A percentile compares a stretch with the other conserved stretches of the same genome.
These are phyloP conservation scores for Aurelia aurita DNA, from an alignment of 30 jellyfish, hydroid and myxozoan genomes.

Conservation along the genomic window DNA sequence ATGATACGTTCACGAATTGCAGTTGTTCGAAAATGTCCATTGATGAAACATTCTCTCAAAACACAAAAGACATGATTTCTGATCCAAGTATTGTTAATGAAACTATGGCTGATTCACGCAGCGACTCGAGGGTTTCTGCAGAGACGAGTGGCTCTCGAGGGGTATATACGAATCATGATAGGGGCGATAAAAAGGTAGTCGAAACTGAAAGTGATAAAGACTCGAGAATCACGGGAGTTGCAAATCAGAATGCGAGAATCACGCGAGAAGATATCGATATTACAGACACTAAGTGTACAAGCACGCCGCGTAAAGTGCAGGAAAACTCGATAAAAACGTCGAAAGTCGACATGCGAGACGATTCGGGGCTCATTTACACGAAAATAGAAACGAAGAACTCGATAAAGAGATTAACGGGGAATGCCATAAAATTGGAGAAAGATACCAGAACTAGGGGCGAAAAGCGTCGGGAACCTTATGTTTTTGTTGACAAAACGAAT, in stretches of 20 bases:
- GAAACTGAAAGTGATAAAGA: neutral
- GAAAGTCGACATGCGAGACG: conserved; percentile 22
- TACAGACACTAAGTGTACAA: conserved; percentile 53
- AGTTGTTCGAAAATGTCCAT: conserved; percentile 16
- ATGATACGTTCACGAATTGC: conserved; percentile 47
- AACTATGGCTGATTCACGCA: neutral
- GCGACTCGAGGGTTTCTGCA: neutral
- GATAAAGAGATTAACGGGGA: conserved; percentile 50
- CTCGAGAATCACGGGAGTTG: neutral
- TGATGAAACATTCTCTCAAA: conserved; percentile 12
- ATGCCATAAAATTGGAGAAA: conserved; percentile 47
- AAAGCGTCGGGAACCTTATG: conserved; percentile 2
- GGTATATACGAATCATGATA: conserved; percentile 50
- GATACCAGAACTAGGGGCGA: neutral
- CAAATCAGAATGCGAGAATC: conserved; percentile 2
- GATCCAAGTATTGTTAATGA: conserved; percentile 1
- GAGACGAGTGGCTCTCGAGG: conserved; percentile 18
- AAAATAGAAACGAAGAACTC: conserved; percentile 39
- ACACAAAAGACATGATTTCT: neutral
- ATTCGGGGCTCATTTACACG: conserved; percentile 62
- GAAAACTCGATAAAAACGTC: conserved; percentile 21
- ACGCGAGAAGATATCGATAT: conserved; percentile 57
- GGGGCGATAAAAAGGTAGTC: neutral
- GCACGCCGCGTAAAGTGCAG: conserved; percentile 63
- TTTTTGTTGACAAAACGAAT: neutral